Percentiles rank a stretch among this genome's conserved stretches.
Evolutionary conservation across 2,113 vertebrate species (phyloP).

Genomic region (Telmatochromis sp.): DNA sequence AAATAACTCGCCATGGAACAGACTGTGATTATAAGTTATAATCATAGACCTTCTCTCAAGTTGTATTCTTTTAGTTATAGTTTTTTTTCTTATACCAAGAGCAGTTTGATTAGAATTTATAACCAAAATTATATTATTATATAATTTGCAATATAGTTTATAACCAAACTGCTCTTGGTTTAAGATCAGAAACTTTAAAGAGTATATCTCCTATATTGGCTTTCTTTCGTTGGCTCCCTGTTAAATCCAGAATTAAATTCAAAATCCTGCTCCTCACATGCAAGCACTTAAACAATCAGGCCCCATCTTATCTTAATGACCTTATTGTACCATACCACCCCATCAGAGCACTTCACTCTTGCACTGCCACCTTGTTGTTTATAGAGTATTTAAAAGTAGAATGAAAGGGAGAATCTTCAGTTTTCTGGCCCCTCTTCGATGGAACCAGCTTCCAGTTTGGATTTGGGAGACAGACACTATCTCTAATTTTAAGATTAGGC

Average conservation of each 20-base stretch:
- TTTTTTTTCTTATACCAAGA: background rate
- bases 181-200: background rate
- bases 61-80: background rate
- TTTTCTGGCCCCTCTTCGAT: background rate
- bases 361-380: background rate
- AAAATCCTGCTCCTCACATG: background rate
- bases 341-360: background rate
- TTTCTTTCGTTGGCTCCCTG: background rate
- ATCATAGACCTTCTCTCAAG: background rate
- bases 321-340: background rate
- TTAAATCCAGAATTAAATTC: background rate
- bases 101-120: background rate
- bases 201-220: background rate
- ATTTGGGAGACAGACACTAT: background rate
- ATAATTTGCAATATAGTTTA: background rate
- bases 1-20: background rate
- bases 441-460: background rate
- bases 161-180: background rate
- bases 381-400: background rate
- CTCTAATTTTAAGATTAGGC: background rate
- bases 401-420: background rate
- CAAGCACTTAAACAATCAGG: background rate
- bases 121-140: background rate
- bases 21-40: background rate
- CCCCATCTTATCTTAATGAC: background rate